Conservation (phyloP, 2,888 invertebrate species). For the Chrysodeixis includens region DNA sequence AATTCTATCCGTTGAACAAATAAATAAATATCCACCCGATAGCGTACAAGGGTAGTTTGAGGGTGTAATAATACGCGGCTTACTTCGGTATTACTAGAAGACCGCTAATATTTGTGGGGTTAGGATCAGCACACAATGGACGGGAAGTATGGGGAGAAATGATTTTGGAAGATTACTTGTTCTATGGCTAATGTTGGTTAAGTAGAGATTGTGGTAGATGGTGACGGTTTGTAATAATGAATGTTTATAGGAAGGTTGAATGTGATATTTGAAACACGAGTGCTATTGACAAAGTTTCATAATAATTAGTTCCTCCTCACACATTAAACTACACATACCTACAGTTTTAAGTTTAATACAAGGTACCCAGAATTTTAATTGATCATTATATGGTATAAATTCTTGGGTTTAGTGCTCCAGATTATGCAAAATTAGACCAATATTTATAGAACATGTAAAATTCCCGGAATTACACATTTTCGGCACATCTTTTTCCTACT, state of each 20-base stretch:
- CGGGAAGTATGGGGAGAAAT: neutral
- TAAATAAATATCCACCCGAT: constrained; percentile 34
- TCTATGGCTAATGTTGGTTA: neutral
- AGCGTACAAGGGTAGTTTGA: constrained; percentile 26
- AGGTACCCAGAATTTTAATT: no score
- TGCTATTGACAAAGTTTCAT: no score
- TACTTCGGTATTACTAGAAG: constrained; percentile 57
- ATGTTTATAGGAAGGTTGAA: neutral
- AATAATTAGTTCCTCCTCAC: no score
- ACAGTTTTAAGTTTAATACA: no score
- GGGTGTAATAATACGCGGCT: constrained; percentile 66
- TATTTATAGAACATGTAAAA: no score
- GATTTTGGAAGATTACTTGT: neutral
- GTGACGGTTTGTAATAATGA: neutral
- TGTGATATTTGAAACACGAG: no score
- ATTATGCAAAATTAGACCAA: no score
- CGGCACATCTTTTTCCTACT: no score
- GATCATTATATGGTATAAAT: no score
- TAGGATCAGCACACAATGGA: constrained; percentile 34
- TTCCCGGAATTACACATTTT: no score
- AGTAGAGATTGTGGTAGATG: neutral
- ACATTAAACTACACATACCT: no score
- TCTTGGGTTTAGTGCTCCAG: no score
- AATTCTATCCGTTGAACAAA: neutral
- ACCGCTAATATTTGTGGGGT: constrained; percentile 53